Base-by-base conservation (phyloP, 2,113 vertebrate genomes). In the Donacobius atricapilla region DNA sequence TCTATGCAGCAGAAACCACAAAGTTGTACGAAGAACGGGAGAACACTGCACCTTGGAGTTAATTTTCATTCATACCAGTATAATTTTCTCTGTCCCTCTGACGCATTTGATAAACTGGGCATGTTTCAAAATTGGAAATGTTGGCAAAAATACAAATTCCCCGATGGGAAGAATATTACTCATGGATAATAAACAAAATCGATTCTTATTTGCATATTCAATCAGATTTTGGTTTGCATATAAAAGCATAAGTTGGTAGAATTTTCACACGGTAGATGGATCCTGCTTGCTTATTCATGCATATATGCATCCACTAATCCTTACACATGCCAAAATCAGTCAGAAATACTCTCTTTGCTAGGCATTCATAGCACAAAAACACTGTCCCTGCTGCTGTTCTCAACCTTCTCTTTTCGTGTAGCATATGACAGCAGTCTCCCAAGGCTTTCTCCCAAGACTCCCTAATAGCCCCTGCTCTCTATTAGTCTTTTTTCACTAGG, bases 131-230 rank as follows among this genome's bases (percentile, higher is more conserved):
- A 93, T 65, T 65, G 69, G 86, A 79, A 93, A 89, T 24, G 76
- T 35, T 93, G 90, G 93, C 92, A 93, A 95, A 96, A 96, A 78
- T 28, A 91, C 95, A 90, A 84, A 72, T 92, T 90, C 90, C 69
- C 77, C 61, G 72, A 94, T 89, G 88, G 89, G 90, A 95, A 95
- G 90, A 96, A 87, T 89, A 81, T 53, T 83, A 88, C 87, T 96
- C 90, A 80, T 73, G 94, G 92, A 90, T 87, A 92, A 96, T 94
- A 94, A 96, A 94, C 83, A 95, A 96, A 96, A 96, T 96, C 94
- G 95, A 95, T 96, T 93, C 83, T 87, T 83, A 86, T 96, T 95
- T 95, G 83, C 88, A 94, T 96, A 96, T 92, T 96, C 94, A 93
- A 96, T 96, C 92, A 94, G 92, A 94, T 89, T 95, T 83, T 3